phyloP scores from a whole-genome alignment of 2,888 invertebrate genomes.

The Esperia sulphurella region DNA sequence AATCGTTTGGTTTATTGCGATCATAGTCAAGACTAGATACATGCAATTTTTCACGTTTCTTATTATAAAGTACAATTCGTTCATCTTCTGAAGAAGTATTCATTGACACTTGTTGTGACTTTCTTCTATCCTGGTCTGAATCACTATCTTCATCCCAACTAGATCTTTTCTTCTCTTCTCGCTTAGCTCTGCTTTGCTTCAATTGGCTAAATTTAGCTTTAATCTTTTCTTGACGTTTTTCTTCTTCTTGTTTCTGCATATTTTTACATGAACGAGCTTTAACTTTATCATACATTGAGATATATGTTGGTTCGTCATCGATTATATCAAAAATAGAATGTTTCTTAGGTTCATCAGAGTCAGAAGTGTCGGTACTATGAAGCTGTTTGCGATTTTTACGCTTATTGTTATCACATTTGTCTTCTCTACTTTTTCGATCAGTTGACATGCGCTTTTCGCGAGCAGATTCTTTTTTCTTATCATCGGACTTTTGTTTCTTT shows the following conservation, averaged over 20 bases:
- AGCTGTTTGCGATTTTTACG: slow-evolving; percentile 56
- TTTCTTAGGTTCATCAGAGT: slow-evolving; percentile 91
- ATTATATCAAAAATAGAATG: slow-evolving; percentile 95
- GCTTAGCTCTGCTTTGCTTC: slow-evolving; percentile 91
- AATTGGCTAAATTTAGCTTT: slow-evolving; percentile 94
- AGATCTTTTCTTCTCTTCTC: slow-evolving; percentile 93
- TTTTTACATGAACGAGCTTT: slow-evolving; percentile 96
- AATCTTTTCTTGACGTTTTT: slow-evolving; percentile 90
- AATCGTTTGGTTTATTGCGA: slow-evolving; percentile 69
- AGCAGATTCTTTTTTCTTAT: slow-evolving; percentile 66
- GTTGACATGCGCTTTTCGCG: slow-evolving; percentile 73
- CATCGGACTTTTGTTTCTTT: slow-evolving; percentile 58
- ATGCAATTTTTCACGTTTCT: slow-evolving; percentile 77
- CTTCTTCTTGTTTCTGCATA: slow-evolving; percentile 94
- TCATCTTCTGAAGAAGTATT: slow-evolving; percentile 80
- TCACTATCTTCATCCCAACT: slow-evolving; percentile 94
- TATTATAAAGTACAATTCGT: slow-evolving; percentile 49
- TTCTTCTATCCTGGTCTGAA: slow-evolving; percentile 75
- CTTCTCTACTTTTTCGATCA: slow-evolving; percentile 74
- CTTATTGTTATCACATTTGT: slow-evolving; percentile 54
- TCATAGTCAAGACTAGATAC: slow-evolving; percentile 50
- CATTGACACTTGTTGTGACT: slow-evolving; percentile 60
- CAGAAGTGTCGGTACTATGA: slow-evolving; percentile 83
- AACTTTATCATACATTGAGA: slow-evolving; percentile 98
- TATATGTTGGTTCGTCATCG: slow-evolving; percentile 93